Conservation (phyloP, 2,797 vertebrate genomes). For the Lateolabrax maculatus region DNA sequence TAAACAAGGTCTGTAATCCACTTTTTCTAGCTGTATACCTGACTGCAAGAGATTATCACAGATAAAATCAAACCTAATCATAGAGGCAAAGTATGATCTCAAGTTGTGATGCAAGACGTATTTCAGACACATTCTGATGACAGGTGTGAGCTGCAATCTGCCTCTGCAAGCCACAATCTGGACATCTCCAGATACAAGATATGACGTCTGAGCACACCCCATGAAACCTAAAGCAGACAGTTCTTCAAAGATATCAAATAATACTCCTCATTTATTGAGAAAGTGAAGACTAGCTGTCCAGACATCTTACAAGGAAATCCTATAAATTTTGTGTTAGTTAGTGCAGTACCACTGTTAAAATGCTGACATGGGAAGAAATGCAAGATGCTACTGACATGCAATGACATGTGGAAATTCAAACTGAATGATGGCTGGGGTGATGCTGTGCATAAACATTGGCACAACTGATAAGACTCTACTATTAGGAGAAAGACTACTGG, state of each 20-base stretch:
- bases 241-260: neutral
- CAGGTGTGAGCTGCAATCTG: slow-evolving; percentile 26
- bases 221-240: neutral
- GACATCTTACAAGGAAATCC: neutral
- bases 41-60: slow-evolving; percentile 10
- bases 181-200: slow-evolving; percentile 27
- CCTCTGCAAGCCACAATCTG: slow-evolving; percentile 17
- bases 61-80: slow-evolving; percentile 27
- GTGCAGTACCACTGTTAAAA: neutral
- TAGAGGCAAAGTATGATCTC: slow-evolving; percentile 19
- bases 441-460: neutral
- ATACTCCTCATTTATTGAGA: neutral
- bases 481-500: slow-evolving; percentile 37
- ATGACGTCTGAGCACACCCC: slow-evolving; percentile 6
- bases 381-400: slow-evolving; percentile 22
- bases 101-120: slow-evolving; percentile 19
- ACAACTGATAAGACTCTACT: slow-evolving; percentile 42
- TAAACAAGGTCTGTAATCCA: neutral
- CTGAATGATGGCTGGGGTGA: slow-evolving; percentile 37
- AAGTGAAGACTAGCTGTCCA: neutral
- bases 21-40: neutral
- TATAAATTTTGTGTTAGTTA: slow-evolving; percentile 7
- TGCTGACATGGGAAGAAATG: slow-evolving; percentile 25
- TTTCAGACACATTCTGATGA: slow-evolving; percentile 21
- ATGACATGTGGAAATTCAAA: slow-evolving; percentile 32